These are phyloP conservation scores for Muraenolepis orangiensis DNA, from an alignment of 2,797 vertebrate genomes.

Conservation along the genomic window DNA sequence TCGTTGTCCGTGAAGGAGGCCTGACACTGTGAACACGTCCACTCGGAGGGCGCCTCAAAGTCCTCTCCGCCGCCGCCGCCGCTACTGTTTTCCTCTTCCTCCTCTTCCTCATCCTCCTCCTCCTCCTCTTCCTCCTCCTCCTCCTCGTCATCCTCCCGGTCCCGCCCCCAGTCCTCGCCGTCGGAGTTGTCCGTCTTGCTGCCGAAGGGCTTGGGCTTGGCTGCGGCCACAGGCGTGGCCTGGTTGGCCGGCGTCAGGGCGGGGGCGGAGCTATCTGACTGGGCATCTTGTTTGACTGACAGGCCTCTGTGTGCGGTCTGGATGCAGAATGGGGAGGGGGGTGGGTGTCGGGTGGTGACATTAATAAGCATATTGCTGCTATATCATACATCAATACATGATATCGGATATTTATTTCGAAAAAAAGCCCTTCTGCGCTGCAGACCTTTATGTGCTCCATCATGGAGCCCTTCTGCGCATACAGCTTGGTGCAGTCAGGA, in stretches of 20 bases:
- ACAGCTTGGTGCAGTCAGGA: slow-evolving; percentile 92
- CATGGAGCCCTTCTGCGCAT: slow-evolving; percentile 93
- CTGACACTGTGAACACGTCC: slow-evolving; percentile 91
- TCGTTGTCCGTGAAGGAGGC: slow-evolving; percentile 88
- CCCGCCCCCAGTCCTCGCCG: slow-evolving; percentile 72
- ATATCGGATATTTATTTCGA: not conserved
- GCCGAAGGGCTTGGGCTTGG: slow-evolving; percentile 62
- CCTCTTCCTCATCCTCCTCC: slow-evolving; percentile 70
- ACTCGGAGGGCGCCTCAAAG: slow-evolving; percentile 83
- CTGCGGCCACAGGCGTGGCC: slow-evolving; percentile 38
- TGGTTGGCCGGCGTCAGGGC: slow-evolving; percentile 43
- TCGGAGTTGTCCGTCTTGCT: slow-evolving; percentile 67
- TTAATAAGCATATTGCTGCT: not conserved
- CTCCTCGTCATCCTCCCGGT: slow-evolving; percentile 71
- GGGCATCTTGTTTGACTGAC: slow-evolving; percentile 68
- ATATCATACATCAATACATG: no score
- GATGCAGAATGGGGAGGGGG: not conserved
- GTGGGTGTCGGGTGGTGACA: not conserved
- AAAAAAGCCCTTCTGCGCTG: no score
- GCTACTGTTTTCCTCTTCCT: slow-evolving; percentile 65
- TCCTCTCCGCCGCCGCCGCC: slow-evolving; percentile 74
- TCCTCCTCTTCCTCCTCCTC: slow-evolving; percentile 71
- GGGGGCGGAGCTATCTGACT: slow-evolving; percentile 50
- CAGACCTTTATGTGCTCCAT: slow-evolving; percentile 92
- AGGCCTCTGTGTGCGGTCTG: slow-evolving; percentile 77